Conservation (phyloP, 2,797 vertebrate genomes). For the Kryptopterus vitreolus region DNA sequence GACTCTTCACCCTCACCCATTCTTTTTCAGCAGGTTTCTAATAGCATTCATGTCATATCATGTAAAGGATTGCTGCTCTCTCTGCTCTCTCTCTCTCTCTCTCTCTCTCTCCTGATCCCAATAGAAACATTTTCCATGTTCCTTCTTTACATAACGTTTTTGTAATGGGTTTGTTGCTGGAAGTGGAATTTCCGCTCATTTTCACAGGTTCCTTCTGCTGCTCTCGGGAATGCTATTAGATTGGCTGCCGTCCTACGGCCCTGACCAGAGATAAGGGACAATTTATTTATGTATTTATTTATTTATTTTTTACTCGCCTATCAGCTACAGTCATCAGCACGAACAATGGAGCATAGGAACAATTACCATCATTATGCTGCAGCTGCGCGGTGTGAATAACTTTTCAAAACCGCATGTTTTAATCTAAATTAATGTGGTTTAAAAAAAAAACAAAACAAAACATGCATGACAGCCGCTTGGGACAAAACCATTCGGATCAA, state of each 20-base stretch:
- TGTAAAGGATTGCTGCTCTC: not conserved
- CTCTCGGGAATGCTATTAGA: constrained; percentile 71
- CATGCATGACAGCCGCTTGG: constrained; percentile 17
- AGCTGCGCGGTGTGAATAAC: constrained; percentile 18
- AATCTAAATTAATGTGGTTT: not conserved
- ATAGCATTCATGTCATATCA: not conserved
- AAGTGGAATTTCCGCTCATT: constrained; percentile 77
- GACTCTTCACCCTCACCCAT: not conserved
- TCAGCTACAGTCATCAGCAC: constrained; percentile 48
- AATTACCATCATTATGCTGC: constrained; percentile 22
- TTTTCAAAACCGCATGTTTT: constrained; percentile 12
- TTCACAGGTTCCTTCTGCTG: constrained; percentile 64
- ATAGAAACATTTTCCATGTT: constrained; percentile 27
- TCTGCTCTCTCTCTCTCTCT: not conserved
- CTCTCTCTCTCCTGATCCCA: constrained; percentile 2
- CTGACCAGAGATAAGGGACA: constrained; percentile 64
- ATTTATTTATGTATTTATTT: no score
- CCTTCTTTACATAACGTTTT: constrained; percentile 36
- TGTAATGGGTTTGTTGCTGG: constrained; percentile 54
- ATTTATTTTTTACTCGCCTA: constrained; percentile 57
- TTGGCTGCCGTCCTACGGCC: constrained; percentile 65
- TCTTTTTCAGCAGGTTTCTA: not conserved
- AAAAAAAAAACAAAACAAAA: not conserved
- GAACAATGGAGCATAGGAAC: constrained; percentile 38
- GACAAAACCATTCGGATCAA: constrained; percentile 6